Percentiles rank a stretch among this genome's conserved stretches.
Evolutionary conservation across 2,797 vertebrate genomes (phyloP).

Genomic region (Hyperoplus immaculatus): DNA sequence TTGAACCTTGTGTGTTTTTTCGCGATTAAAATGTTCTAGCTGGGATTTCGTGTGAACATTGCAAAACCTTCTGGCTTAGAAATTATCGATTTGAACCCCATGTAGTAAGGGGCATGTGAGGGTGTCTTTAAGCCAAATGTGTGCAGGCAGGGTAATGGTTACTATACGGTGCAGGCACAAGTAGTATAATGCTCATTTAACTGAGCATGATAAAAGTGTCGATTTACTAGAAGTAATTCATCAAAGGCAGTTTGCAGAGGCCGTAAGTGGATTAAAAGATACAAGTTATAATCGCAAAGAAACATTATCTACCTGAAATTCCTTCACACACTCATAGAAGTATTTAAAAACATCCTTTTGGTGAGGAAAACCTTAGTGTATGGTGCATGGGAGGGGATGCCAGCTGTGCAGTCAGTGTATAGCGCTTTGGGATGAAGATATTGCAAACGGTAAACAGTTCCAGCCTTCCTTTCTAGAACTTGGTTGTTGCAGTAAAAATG

Average conservation of each 20-base stretch:
- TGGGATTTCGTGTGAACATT: conserved; percentile 60
- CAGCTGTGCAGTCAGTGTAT: conserved; percentile 42
- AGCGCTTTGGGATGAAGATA: conserved; percentile 58
- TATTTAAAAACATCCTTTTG: conserved; percentile 37
- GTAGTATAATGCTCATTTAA: conserved; percentile 74
- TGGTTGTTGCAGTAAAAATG: conserved; percentile 70
- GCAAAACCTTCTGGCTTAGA: conserved; percentile 73
- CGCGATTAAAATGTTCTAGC: conserved; percentile 50
- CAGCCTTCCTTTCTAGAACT: conserved; percentile 57
- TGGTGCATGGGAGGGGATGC: background rate
- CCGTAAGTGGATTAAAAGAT: conserved; percentile 62
- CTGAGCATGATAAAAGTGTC: conserved; percentile 63
- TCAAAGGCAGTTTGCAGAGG: conserved; percentile 46
- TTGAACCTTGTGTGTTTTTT: conserved; percentile 25
- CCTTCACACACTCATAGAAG: conserved; percentile 35
- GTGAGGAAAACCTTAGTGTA: conserved; percentile 10
- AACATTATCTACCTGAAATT: conserved; percentile 48
- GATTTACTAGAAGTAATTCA: conserved; percentile 39
- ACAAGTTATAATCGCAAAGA: conserved; percentile 55
- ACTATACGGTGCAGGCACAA: conserved; percentile 50
- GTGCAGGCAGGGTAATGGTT: conserved; percentile 67
- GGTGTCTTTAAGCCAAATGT: conserved; percentile 74
- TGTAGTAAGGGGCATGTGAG: conserved; percentile 58
- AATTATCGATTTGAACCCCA: conserved; percentile 65
- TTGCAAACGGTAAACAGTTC: conserved; percentile 65